Evolutionary conservation across 1,140 invertebrate species (phyloP).

Genomic region (Copidosoma floridanum): DNA sequence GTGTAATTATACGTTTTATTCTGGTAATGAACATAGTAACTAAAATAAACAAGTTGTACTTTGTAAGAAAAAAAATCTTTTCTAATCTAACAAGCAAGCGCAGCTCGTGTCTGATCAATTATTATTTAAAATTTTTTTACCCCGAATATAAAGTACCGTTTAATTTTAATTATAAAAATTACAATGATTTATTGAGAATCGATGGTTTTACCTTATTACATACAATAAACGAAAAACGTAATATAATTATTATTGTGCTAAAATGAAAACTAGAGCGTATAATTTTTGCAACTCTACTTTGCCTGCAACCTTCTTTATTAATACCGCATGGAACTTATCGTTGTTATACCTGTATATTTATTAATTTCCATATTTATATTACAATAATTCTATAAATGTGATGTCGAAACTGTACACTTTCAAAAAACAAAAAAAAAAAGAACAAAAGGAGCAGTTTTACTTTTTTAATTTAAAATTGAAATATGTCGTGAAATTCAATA

Average conservation of each 20-base stretch:
- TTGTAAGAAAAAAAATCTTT: too few relatives aligned
- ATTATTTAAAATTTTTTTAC: too few relatives aligned
- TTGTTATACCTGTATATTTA: too few relatives aligned
- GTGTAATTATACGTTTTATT: too few relatives aligned
- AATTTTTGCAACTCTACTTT: slow-evolving; percentile 24
- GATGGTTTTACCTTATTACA: neutral
- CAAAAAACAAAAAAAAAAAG: slow-evolving; percentile 2
- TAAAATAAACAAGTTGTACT: too few relatives aligned
- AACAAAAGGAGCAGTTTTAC: neutral
- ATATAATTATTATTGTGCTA: slow-evolving; percentile 8
- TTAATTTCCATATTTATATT: too few relatives aligned
- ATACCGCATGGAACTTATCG: slow-evolving; percentile 34
- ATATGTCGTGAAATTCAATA: too few relatives aligned
- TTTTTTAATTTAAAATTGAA: too few relatives aligned
- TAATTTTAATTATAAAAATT: neutral
- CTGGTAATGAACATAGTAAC: too few relatives aligned
- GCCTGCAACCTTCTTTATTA: slow-evolving; percentile 20
- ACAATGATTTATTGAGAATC: neutral
- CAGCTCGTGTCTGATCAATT: too few relatives aligned
- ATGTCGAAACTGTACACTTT: neutral
- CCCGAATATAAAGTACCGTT: too few relatives aligned
- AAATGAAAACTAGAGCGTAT: neutral
- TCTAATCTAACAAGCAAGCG: too few relatives aligned
- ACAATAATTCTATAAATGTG: slow-evolving; percentile 1
- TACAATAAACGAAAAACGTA: neutral